Conservation (phyloP, 2,888 invertebrate genomes). For the Synergus umbraculus region DNA sequence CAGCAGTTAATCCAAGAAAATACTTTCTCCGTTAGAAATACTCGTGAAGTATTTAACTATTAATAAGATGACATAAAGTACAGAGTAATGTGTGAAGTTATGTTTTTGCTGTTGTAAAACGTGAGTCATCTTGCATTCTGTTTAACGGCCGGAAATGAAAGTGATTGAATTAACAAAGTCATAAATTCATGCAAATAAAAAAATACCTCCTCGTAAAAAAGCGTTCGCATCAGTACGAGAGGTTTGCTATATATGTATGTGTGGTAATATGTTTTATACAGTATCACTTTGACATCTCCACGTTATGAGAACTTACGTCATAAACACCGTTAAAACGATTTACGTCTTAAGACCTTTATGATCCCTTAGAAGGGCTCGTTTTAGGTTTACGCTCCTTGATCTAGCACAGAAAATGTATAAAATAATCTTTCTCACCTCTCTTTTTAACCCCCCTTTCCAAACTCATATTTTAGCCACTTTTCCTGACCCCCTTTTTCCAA, state of each 20-base stretch:
- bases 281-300: slow-evolving; percentile 5
- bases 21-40: not conserved
- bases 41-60: not conserved
- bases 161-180: slow-evolving; percentile 9
- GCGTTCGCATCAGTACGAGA: not conserved
- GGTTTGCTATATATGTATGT: not conserved
- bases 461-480: too few species aligned
- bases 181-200: slow-evolving; percentile 32
- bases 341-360: slow-evolving; percentile 11
- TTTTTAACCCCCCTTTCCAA: too few species aligned
- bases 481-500: too few species aligned
- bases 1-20: not conserved
- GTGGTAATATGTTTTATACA: not conserved
- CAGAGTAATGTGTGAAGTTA: not conserved
- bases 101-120: not conserved
- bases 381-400: not conserved
- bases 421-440: not conserved
- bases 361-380: not conserved
- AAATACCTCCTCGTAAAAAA: not conserved
- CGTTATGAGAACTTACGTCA: slow-evolving; percentile 26
- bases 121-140: not conserved
- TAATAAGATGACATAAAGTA: not conserved
- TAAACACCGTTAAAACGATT: not conserved
- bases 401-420: not conserved
- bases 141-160: slow-evolving; percentile 35